Conservation (phyloP, 2,113 vertebrate species). For the Elephas maximus region DNA sequence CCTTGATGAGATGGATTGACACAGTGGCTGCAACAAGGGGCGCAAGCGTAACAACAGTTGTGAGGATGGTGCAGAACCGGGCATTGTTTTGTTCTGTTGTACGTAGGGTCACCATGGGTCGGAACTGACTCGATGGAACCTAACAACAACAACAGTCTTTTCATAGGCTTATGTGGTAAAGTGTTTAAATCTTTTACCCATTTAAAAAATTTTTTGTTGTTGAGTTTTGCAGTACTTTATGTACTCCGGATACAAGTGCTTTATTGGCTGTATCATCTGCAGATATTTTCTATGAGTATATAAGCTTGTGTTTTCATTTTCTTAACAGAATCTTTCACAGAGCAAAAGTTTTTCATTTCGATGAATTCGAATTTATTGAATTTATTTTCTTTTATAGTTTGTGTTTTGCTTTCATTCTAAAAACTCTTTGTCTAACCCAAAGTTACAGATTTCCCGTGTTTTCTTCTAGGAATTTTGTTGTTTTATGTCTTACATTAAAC, state of each 20-base stretch:
- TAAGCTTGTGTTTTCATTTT: not conserved
- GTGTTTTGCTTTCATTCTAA: not conserved
- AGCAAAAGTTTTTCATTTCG: not conserved
- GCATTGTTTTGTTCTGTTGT: too few species aligned
- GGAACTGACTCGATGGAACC: too few species aligned
- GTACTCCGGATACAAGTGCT: not conserved
- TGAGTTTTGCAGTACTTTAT: not conserved
- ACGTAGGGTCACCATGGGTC: too few species aligned
- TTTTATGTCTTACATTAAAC: slow-evolving; percentile 3
- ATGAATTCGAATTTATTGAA: not conserved
- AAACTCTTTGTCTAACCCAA: not conserved
- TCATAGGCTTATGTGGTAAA: not conserved
- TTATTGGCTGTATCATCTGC: not conserved
- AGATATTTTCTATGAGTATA: not conserved
- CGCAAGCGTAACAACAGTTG: too few species aligned
- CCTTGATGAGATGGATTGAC: too few species aligned
- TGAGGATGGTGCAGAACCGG: too few species aligned
- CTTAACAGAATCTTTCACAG: not conserved
- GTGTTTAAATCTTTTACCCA: not conserved
- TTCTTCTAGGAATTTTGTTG: not conserved
- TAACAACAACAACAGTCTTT: not conserved
- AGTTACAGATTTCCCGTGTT: not conserved
- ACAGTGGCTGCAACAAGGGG: too few species aligned
- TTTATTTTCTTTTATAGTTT: not conserved
- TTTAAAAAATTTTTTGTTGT: not conserved